These are phyloP conservation scores for Zaprionus bogoriensis DNA, from an alignment of 2,888 invertebrate species.

Conservation along the genomic window DNA sequence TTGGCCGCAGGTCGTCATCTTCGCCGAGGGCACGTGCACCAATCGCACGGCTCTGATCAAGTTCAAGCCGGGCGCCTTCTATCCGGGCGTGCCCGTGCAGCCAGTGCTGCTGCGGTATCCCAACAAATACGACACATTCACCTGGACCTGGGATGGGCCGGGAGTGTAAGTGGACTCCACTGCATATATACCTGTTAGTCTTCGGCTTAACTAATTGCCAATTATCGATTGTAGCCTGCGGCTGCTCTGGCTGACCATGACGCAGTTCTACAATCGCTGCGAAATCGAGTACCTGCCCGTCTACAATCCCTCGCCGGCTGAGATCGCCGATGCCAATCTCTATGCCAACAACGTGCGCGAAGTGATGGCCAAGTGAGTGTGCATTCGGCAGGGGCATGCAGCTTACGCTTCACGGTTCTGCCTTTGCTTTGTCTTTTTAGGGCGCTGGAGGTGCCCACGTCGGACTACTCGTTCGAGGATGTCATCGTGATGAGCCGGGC, in stretches of 20 bases:
- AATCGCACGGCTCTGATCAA: constrained; percentile 95
- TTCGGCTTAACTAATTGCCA: not conserved
- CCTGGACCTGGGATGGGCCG: constrained; percentile 98
- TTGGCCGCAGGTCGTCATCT: constrained; percentile 96
- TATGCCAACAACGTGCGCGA: constrained; percentile 95
- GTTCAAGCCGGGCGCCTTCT: constrained; percentile 96
- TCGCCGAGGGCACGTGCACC: constrained; percentile 98
- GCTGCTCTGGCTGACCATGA: constrained; percentile 93
- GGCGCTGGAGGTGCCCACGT: constrained; percentile 91
- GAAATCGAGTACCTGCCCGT: constrained; percentile 97
- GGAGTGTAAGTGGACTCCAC: constrained; percentile 89
- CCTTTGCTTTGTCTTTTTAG: constrained; percentile 83
- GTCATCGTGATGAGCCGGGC: constrained; percentile 92
- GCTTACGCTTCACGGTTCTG: constrained; percentile 25
- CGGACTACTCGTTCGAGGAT: constrained; percentile 96
- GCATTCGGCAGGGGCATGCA: not conserved
- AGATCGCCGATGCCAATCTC: constrained; percentile 92
- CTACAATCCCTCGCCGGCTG: constrained; percentile 93
- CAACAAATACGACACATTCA: constrained; percentile 93
- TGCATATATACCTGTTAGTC: not conserved
- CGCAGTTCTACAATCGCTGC: constrained; percentile 93
- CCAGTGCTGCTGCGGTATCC: constrained; percentile 96
- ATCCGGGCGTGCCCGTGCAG: constrained; percentile 97
- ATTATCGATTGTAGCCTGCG: constrained; percentile 86
- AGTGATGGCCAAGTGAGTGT: constrained; percentile 93